These are phyloP conservation scores for Ptilorrhoa leucosticta DNA, from an alignment of 2,113 vertebrate genomes.

Conservation along the genomic window DNA sequence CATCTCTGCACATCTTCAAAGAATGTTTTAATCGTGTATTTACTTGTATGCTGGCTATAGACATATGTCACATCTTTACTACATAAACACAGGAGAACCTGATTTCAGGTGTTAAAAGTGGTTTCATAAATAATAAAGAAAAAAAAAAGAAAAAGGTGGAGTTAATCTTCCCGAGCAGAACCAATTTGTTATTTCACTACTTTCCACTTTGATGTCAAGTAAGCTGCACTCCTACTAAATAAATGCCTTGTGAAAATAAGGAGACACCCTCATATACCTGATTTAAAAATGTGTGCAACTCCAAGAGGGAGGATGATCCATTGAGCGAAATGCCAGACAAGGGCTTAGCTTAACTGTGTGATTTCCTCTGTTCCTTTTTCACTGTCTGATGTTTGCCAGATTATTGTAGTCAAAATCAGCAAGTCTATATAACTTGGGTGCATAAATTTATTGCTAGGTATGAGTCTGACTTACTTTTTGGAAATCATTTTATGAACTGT, in stretches of 20 bases:
- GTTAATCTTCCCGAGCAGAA: neutral
- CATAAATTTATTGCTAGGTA: neutral
- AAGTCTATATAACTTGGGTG: rapidly evolving
- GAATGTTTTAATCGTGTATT: neutral
- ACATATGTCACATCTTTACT: neutral
- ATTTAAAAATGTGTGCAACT: neutral
- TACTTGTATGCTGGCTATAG: neutral
- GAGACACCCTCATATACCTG: neutral
- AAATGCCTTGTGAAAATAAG: neutral
- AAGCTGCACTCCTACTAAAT: neutral
- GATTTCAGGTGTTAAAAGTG: neutral
- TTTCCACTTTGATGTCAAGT: neutral
- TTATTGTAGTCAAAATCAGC: neutral
- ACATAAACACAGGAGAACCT: neutral
- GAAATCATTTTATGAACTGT: neutral
- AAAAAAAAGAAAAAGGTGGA: neutral
- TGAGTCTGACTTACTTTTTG: neutral
- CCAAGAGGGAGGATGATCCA: neutral
- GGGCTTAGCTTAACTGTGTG: neutral
- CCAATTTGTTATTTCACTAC: neutral
- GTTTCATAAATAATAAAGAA: neutral
- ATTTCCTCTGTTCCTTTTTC: neutral
- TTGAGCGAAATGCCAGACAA: neutral
- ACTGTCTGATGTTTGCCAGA: neutral
- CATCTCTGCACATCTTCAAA: neutral